Percentiles rank a stretch among this genome's conserved stretches.
Conservation (phyloP, 2,888 invertebrate species). For the Thereva nobilitata region DNA sequence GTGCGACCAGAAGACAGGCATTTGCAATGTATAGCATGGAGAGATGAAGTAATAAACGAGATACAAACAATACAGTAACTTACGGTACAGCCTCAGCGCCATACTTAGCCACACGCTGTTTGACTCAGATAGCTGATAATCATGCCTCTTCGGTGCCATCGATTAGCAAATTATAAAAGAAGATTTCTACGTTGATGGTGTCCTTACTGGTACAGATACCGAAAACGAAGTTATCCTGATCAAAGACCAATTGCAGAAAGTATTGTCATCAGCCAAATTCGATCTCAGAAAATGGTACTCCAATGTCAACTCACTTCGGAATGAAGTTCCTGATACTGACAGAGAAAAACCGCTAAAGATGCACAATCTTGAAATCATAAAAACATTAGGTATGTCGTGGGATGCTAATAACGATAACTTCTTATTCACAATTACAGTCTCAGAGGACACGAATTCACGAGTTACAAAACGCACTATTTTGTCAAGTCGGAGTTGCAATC, state of each 20-base stretch:
- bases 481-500: too few species aligned
- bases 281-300: conserved; percentile 3
- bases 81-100: too few species aligned
- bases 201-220: neutral
- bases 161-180: neutral
- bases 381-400: too few species aligned
- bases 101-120: too few species aligned
- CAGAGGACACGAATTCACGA: too few species aligned
- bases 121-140: neutral
- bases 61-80: conserved; percentile 1
- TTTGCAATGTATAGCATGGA: neutral
- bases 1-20: neutral
- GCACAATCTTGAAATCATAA: too few species aligned
- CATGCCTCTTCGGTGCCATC: neutral
- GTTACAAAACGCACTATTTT: too few species aligned
- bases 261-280: neutral
- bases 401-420: too few species aligned
- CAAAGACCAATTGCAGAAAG: neutral
- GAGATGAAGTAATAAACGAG: neutral
- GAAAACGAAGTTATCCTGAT: neutral
- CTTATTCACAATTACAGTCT: too few species aligned
- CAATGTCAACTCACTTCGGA: neutral
- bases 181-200: neutral
- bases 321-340: neutral
- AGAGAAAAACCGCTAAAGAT: conserved; percentile 10